Conservation (phyloP, 2,113 vertebrate species). For the Macroglossus sobrinus region DNA sequence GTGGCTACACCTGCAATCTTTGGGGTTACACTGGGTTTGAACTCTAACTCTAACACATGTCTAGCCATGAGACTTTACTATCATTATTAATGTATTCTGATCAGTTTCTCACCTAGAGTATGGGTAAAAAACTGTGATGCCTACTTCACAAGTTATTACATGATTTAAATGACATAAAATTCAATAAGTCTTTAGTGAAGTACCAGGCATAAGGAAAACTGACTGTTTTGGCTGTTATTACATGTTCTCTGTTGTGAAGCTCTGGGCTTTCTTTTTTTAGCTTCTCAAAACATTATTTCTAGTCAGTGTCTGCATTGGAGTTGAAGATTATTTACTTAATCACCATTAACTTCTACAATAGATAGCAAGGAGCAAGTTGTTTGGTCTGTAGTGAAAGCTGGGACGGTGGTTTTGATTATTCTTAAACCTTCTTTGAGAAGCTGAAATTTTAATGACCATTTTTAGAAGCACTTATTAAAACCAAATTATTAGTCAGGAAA, state of each 20-base stretch:
- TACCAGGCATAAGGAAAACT: background rate
- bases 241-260: background rate
- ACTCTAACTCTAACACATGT: background rate
- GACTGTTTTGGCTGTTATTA: background rate
- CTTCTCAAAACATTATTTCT: conserved; percentile 8
- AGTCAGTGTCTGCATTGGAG: background rate
- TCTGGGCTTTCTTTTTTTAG: background rate
- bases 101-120: background rate
- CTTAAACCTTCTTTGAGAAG: conserved; percentile 12
- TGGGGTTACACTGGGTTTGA: background rate
- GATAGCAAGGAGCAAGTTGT: conserved; percentile 13
- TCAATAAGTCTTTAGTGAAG: background rate
- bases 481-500: background rate
- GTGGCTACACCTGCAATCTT: background rate
- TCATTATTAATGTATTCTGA: background rate
- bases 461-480: conserved; percentile 6
- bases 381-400: conserved; percentile 5
- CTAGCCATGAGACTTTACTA: background rate
- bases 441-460: conserved; percentile 30
- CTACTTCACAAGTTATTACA: background rate
- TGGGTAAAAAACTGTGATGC: background rate
- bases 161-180: conserved; percentile 1
- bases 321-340: conserved; percentile 1
- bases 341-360: background rate
- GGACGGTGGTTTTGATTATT: background rate